Evolutionary conservation across 2,888 invertebrate genomes (phyloP), one percentile per base, ranked within the genome.

Genomic region (Pyrrhia umbra): DNA sequence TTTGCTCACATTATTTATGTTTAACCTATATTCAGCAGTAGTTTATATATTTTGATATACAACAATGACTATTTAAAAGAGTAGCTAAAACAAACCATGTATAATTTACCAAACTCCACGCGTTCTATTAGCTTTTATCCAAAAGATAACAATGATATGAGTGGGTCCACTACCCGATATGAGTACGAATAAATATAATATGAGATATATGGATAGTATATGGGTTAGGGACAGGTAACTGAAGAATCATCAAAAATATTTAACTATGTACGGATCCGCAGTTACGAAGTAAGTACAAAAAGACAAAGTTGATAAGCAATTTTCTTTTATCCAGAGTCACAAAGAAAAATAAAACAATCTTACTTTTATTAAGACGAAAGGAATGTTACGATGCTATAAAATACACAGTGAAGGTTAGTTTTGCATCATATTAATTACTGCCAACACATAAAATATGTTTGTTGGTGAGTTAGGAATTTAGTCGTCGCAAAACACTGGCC

Each of bases 311-410:
- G n/a, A 50, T 30, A 46, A 2, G 34, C 63, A 69, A 25, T 70
- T 20, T 23, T 39, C 9, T 45, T 30, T n/a, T 20, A 27, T 39
- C 9, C 15, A n/a, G 30, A 54, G 6, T 37, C 18, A 34, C 23
- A 30, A 54, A 23, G 15, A 42, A 65, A 46, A 49, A 40, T 37
- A 37, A 57, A 46, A 15, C 49, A 54, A 73, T 61, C 30, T 40
- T 30, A 40, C 42, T 61, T 73, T 61, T 49, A 57, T 57, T 73
- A 46, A 52, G 37, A 50, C 55, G 50, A 46, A 57, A 43, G 39
- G 50, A 68, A 68, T 68, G 63, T 74, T 74, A 72, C 58, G 63
- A 74, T 45, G 71, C 63, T 23, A 68, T 68, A 58, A 72, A 72
- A 63, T 21, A 13, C 25, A 27, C 43, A 55, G 23, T 49, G 39